phyloP scores from a whole-genome alignment of 2,797 vertebrate genomes.

The Ataeniobius toweri region DNA sequence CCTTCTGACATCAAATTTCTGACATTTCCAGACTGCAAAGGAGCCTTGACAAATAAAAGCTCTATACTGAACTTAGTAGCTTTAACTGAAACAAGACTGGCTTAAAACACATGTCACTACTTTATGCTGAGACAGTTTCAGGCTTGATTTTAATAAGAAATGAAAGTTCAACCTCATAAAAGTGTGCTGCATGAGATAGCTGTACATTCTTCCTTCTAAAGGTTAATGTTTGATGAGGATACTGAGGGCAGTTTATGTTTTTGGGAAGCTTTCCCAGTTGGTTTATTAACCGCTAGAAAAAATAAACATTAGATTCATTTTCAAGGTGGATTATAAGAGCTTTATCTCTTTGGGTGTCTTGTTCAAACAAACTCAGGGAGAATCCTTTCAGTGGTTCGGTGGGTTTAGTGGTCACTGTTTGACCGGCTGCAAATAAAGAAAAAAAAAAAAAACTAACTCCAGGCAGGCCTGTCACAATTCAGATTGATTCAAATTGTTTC shows the following conservation, averaged over 20 bases:
- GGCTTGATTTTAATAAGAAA: not conserved
- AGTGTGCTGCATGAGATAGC: not conserved
- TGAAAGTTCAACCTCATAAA: not conserved
- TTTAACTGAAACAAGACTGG: not conserved
- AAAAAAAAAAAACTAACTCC: not conserved
- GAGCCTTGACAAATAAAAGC: not conserved
- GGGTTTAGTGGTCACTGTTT: not conserved
- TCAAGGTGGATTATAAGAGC: not conserved
- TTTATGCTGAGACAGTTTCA: not conserved
- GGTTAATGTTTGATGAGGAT: slow-evolving; percentile 12
- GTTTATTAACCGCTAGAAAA: not conserved
- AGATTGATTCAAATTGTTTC: not conserved
- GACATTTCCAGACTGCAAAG: not conserved
- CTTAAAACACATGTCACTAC: not conserved
- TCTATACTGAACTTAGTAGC: not conserved
- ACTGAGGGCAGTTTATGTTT: not conserved
- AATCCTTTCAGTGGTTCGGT: not conserved
- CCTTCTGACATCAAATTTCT: not conserved
- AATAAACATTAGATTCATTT: not conserved
- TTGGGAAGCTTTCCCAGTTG: not conserved
- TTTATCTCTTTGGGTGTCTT: not conserved
- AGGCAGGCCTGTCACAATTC: not conserved
- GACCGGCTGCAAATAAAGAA: not conserved
- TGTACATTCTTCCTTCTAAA: not conserved
- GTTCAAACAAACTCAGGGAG: not conserved